These are phyloP conservation scores for Electrophaes corylata DNA, from an alignment of 2,888 invertebrate genomes.

Conservation along the genomic window DNA sequence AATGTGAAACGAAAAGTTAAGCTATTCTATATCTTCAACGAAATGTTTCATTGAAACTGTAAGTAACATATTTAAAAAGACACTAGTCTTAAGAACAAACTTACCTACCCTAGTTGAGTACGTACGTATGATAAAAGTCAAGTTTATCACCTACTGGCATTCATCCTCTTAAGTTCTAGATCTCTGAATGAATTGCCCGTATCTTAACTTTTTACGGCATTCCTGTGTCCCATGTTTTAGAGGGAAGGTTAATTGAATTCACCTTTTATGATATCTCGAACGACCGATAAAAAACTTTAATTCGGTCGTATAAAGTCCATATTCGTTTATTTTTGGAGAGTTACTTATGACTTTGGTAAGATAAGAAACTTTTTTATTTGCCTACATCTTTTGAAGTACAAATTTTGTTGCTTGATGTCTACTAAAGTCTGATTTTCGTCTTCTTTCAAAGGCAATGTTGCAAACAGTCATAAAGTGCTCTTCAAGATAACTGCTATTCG, in stretches of 20 bases:
- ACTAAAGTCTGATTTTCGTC: slow-evolving; percentile 25
- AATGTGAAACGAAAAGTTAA: too few species aligned
- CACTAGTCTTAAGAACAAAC: neutral
- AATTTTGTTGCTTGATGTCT: slow-evolving; percentile 35
- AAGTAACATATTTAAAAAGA: too few species aligned
- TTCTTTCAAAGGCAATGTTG: slow-evolving; percentile 21
- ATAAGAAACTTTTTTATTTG: slow-evolving; percentile 45
- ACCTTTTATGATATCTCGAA: slow-evolving; percentile 49
- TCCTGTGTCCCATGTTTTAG: slow-evolving; percentile 40
- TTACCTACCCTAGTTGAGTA: slow-evolving; percentile 1
- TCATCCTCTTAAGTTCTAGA: slow-evolving; percentile 43
- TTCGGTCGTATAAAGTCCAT: slow-evolving; percentile 38
- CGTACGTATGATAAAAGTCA: slow-evolving; percentile 16
- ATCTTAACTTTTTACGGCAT: slow-evolving; percentile 49
- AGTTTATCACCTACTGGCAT: slow-evolving; percentile 39
- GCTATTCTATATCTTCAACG: too few species aligned
- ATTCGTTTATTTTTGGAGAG: slow-evolving; percentile 40
- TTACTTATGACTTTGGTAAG: slow-evolving; percentile 39
- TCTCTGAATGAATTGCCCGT: slow-evolving; percentile 47
- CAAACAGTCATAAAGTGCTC: slow-evolving; percentile 19
- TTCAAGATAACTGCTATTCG: slow-evolving; percentile 10
- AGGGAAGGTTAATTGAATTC: slow-evolving; percentile 54
- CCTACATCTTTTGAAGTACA: slow-evolving; percentile 39
- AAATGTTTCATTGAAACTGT: too few species aligned
- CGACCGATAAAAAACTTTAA: slow-evolving; percentile 43